phyloP scores from a whole-genome alignment of 2,113 vertebrate genomes.

The Axis porcinus region DNA sequence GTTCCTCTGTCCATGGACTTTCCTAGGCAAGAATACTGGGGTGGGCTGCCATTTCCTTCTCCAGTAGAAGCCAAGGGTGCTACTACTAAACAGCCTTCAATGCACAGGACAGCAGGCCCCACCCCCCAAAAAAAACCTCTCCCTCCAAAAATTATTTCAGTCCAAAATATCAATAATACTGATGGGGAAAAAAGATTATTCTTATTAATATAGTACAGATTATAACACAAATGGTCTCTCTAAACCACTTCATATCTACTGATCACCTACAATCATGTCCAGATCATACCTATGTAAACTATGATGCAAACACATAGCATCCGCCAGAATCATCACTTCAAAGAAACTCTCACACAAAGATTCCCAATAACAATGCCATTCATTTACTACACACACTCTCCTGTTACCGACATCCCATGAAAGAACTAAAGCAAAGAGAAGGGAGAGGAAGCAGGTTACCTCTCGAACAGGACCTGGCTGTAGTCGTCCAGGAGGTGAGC shows the following conservation, averaged over 20 bases:
- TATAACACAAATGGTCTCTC: background rate
- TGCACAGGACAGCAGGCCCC: background rate
- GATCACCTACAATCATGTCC: background rate
- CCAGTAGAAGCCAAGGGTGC: background rate
- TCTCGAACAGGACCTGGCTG: constrained; percentile 92
- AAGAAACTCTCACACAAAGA: background rate
- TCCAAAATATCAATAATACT: background rate
- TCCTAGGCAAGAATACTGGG: background rate
- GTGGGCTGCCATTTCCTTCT: background rate
- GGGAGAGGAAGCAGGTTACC: constrained; percentile 76
- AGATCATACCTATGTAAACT: background rate
- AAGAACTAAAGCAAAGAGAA: background rate
- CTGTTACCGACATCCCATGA: accelerated
- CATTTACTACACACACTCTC: background rate
- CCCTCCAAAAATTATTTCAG: background rate
- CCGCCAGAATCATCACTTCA: accelerated
- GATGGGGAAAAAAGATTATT: background rate
- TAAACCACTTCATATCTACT: background rate
- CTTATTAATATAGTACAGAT: background rate
- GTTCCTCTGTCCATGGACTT: background rate
- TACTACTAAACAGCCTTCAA: no score
- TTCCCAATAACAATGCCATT: accelerated
- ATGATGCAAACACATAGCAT: background rate
- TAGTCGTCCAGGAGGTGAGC: constrained; percentile 91
- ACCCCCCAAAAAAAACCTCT: accelerated